phyloP scores from a whole-genome alignment of 2,888 invertebrate genomes.

The Stictocephala bisonia region DNA sequence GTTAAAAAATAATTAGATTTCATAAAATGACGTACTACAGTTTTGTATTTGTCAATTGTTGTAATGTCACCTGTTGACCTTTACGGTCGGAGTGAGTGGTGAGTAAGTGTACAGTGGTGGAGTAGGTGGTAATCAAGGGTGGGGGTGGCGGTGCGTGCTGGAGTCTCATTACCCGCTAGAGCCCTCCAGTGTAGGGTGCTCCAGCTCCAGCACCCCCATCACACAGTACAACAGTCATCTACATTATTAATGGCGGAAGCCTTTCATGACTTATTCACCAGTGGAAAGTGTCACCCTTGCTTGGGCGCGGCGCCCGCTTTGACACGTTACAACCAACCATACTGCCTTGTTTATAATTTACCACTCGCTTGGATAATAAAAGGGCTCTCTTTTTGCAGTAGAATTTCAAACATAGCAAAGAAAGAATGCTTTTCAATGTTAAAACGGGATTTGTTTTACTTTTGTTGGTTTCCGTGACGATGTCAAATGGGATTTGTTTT shows the following conservation, averaged over 20 bases:
- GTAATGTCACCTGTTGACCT: too few relatives aligned
- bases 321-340: slow-evolving; percentile 7
- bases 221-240: not conserved
- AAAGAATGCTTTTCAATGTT: too few relatives aligned
- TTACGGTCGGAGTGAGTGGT: slow-evolving; percentile 31
- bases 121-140: slow-evolving; percentile 31
- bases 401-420: too few relatives aligned
- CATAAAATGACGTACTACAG: too few relatives aligned
- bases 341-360: slow-evolving; percentile 31
- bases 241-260: slow-evolving; percentile 39
- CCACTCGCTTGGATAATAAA: not conserved
- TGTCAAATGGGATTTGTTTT: too few relatives aligned
- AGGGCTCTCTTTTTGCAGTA: not conserved
- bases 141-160: slow-evolving; percentile 30
- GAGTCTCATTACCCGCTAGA: slow-evolving; percentile 26
- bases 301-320: slow-evolving; percentile 6
- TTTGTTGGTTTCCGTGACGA: too few relatives aligned
- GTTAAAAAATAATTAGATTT: too few relatives aligned
- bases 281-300: slow-evolving; percentile 24
- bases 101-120: slow-evolving; percentile 4
- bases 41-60: too few relatives aligned
- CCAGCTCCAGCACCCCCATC: not conserved
- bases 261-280: slow-evolving; percentile 39
- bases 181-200: slow-evolving; percentile 8
- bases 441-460: too few relatives aligned